Evolutionary conservation across 2,113 vertebrate species (phyloP).

Genomic region (Strix aluco): DNA sequence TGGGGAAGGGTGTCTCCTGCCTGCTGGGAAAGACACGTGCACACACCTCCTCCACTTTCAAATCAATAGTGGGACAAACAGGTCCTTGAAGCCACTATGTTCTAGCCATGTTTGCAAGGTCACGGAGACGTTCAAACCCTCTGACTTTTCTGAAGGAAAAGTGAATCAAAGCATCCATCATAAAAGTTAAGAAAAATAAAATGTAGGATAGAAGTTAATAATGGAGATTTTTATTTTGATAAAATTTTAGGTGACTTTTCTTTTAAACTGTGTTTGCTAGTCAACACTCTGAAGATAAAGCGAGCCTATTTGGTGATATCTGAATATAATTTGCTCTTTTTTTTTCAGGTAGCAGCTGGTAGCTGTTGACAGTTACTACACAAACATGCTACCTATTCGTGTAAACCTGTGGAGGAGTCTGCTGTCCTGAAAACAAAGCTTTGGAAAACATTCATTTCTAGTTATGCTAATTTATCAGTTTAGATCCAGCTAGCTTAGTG

Average conservation of each 20-base stretch:
- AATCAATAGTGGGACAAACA: not conserved
- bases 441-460: not conserved
- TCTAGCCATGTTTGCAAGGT: not conserved
- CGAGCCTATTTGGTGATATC: not conserved
- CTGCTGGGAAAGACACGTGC: not conserved
- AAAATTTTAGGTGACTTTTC: not conserved
- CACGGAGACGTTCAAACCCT: accelerated
- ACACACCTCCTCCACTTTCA: not conserved
- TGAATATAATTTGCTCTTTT: not conserved
- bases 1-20: not conserved
- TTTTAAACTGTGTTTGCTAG: not conserved
- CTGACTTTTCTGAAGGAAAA: not conserved
- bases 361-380: not conserved
- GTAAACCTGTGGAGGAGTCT: not conserved
- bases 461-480: not conserved
- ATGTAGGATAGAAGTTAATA: not conserved
- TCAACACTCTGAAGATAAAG: not conserved
- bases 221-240: not conserved
- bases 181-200: not conserved
- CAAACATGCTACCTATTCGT: not conserved
- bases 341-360: not conserved
- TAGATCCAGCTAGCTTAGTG: not conserved
- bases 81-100: not conserved
- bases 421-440: not conserved
- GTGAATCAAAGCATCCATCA: not conserved